phyloP scores from a whole-genome alignment of 2,888 invertebrate genomes.

The Urechis unicinctus region DNA sequence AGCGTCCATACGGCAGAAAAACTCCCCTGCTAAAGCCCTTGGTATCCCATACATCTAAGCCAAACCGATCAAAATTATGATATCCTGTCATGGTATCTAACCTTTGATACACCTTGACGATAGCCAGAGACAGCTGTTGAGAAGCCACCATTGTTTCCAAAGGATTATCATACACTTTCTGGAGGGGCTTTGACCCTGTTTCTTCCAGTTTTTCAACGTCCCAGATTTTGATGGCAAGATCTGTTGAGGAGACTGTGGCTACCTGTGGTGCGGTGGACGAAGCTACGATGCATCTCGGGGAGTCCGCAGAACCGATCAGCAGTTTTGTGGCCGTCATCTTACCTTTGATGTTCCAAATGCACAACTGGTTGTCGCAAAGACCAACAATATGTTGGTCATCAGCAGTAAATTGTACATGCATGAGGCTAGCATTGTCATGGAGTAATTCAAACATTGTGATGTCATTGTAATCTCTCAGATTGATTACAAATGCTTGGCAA shows the following conservation, averaged over 20 bases:
- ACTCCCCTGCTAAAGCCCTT: not conserved
- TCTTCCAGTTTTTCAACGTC: not conserved
- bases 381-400: not conserved
- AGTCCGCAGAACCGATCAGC: not conserved
- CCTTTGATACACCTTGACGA: not conserved
- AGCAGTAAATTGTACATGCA: not conserved
- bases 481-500: not conserved
- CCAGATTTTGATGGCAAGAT: not conserved
- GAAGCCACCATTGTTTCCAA: not conserved
- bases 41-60: not conserved
- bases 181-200: not conserved
- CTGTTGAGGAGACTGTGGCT: not conserved
- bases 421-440: not conserved
- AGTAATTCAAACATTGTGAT: not conserved
- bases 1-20: not conserved
- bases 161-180: not conserved
- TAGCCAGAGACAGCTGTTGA: not conserved
- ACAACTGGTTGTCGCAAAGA: not conserved
- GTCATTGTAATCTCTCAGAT: not conserved
- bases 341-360: not conserved
- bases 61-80: not conserved
- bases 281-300: not conserved
- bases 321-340: not conserved
- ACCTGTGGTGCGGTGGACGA: not conserved
- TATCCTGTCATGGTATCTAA: not conserved